A percentile compares a stretch with the other conserved stretches of the same genome.
These are phyloP conservation scores for Torymus auratus DNA, from an alignment of 2,888 invertebrate species.

Conservation along the genomic window DNA sequence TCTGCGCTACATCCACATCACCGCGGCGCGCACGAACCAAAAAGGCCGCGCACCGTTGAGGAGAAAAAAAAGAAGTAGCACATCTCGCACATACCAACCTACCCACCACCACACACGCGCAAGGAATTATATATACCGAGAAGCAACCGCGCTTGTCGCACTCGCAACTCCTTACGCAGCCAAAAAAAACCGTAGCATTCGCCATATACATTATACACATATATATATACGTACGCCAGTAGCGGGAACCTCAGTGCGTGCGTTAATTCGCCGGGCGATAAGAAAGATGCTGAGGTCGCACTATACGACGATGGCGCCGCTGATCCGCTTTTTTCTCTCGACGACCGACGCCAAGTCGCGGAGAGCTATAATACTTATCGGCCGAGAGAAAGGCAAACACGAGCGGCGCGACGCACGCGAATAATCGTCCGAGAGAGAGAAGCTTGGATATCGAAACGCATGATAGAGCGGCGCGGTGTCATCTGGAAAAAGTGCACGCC, in stretches of 20 bases:
- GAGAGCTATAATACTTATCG: neutral
- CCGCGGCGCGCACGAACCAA: no score
- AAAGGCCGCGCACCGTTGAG: no score
- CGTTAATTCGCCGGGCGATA: conserved; percentile 29
- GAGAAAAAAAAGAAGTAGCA: no score
- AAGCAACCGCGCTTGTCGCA: no score
- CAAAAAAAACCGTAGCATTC: no score
- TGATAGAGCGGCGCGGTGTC: neutral
- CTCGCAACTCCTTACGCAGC: no score
- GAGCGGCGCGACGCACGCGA: conserved; percentile 13
- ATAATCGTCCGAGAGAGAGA: neutral
- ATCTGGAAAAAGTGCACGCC: conserved; percentile 17
- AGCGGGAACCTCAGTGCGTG: conserved; percentile 18
- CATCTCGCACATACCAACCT: no score
- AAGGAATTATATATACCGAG: no score
- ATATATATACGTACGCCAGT: neutral
- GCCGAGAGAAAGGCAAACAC: no score
- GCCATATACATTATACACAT: no score
- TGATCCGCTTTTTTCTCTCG: neutral
- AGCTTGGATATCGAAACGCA: conserved; percentile 2
- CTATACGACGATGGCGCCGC: conserved; percentile 25
- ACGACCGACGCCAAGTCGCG: neutral
- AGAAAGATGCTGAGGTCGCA: conserved; percentile 44
- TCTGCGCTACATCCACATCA: no score
- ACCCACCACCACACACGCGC: no score